phyloP scores from a whole-genome alignment of 2,797 vertebrate species.

The Carapus acus region DNA sequence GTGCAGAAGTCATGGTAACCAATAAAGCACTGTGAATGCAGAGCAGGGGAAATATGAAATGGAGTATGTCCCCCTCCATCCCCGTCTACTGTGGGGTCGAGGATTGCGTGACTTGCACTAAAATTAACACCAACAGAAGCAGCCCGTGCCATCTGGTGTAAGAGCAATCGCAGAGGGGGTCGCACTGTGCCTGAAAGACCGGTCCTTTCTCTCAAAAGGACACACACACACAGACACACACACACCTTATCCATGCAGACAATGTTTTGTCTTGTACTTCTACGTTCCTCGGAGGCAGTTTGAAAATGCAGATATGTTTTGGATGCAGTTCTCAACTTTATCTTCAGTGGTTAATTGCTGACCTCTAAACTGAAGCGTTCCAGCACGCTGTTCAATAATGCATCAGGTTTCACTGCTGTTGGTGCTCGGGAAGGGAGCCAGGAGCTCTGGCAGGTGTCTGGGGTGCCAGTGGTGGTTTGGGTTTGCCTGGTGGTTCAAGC shows the following conservation, averaged over 20 bases:
- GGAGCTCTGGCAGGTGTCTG: too few relatives aligned
- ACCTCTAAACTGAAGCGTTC: conserved; percentile 37
- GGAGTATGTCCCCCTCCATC: conserved; percentile 4
- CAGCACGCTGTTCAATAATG: conserved; percentile 64
- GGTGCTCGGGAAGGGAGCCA: conserved; percentile 10
- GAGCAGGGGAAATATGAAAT: background rate
- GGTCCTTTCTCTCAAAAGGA: conserved; percentile 11
- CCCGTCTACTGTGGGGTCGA: conserved; percentile 6
- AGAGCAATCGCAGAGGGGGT: conserved; percentile 41
- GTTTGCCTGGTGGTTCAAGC: too few relatives aligned
- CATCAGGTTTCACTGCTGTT: conserved; percentile 45
- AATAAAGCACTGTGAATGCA: background rate
- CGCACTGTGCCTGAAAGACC: conserved; percentile 19
- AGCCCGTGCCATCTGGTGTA: conserved; percentile 59
- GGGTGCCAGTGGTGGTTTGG: too few relatives aligned
- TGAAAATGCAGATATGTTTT: conserved; percentile 1
- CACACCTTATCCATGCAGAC: conserved; percentile 15
- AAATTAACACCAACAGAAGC: conserved; percentile 47
- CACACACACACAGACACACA: conserved; percentile 12
- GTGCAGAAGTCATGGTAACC: background rate
- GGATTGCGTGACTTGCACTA: conserved; percentile 44
- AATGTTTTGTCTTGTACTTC: conserved; percentile 19
- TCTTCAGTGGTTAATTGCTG: conserved; percentile 2
- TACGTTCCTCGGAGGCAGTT: conserved; percentile 18
- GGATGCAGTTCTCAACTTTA: background rate